Base-by-base conservation (phyloP, 2,797 vertebrate genomes). In the Siniperca obscura region DNA sequence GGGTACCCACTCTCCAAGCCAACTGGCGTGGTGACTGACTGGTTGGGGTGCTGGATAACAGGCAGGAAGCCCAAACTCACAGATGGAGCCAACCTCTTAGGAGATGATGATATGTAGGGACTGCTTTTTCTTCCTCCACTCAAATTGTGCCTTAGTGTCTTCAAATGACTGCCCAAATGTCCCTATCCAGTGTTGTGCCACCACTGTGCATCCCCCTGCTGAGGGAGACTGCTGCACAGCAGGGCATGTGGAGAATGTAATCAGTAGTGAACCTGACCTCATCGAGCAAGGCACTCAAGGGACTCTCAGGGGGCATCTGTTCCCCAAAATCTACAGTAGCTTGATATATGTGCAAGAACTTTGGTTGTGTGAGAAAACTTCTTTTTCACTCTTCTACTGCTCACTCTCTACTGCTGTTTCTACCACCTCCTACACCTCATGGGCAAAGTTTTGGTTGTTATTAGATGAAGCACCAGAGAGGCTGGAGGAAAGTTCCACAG, bases 221-320 rank as follows among this genome's bases (percentile, higher is more conserved):
- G 77, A 71, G 56, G 85, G 68, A 62, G 52, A 66, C 77, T 59
- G 62, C 42, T 42, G 74, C 76, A 70, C 74, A 86, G 80, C 22
- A 27, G 61, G 76, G 30, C 10, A 19, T 74, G 48, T 76, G n/a
- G 70, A 59, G 61, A 84, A 75, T 82, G 70, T 82, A 90, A 84
- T 90, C 80, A 80, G 83, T 19, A 60, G 77, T 17, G 8, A 80
- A 70, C 56, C 67, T 87, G 83, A 89, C 70, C 75, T 89, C 7
- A 22, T 70, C 46, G 50, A 80, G 66, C 52, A 60, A 27, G 53
- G 48, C 65, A 85, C 83, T 68, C 70, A 80, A 71, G 52, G 56
- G 74, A 80, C 70, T 83, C 66, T 60, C 71, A n/a, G 25, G 60
- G 56, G 78, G 68, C 53, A 68, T 74, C 38, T 70, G 30, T 21